Conservation (phyloP, 2,888 invertebrate species). For the Rambutsinella grinnellia region DNA sequence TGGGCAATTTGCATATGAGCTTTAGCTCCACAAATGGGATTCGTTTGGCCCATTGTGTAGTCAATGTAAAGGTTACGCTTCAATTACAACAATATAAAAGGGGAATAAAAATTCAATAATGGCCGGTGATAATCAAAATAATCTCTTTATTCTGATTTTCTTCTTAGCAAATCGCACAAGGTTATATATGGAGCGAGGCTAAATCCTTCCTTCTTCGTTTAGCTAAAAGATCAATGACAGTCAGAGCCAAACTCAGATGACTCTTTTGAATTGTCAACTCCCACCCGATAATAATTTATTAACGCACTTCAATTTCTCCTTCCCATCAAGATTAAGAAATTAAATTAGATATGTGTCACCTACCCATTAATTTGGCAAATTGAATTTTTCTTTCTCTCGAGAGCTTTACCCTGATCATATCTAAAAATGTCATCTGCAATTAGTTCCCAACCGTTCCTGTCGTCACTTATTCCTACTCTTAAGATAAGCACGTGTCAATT, state of each 20-base stretch:
- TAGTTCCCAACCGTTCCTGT: not conserved
- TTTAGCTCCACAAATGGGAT: not conserved
- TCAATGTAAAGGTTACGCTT: constrained; percentile 53
- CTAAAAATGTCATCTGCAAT: constrained; percentile 31
- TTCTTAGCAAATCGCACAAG: not conserved
- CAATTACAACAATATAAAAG: constrained; percentile 42
- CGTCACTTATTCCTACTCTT: constrained; percentile 7
- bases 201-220: constrained; percentile 14
- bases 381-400: too few relatives aligned
- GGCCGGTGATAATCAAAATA: constrained; percentile 13
- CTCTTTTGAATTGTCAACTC: not conserved
- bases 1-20: constrained; percentile 17
- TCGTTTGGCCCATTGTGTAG: constrained; percentile 8
- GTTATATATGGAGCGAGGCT: constrained; percentile 54
- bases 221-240: constrained; percentile 34
- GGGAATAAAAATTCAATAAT: constrained; percentile 27
- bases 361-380: constrained; percentile 23
- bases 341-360: constrained; percentile 28
- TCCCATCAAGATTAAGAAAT: constrained; percentile 39
- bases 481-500: constrained; percentile 48
- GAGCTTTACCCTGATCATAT: not conserved
- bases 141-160: constrained; percentile 30
- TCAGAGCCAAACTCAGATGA: not conserved
- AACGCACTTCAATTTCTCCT: too few relatives aligned
- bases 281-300: too few relatives aligned